These are phyloP conservation scores for Mizuhopecten yessoensis DNA, from an alignment of 1,140 invertebrate species.

Conservation along the genomic window DNA sequence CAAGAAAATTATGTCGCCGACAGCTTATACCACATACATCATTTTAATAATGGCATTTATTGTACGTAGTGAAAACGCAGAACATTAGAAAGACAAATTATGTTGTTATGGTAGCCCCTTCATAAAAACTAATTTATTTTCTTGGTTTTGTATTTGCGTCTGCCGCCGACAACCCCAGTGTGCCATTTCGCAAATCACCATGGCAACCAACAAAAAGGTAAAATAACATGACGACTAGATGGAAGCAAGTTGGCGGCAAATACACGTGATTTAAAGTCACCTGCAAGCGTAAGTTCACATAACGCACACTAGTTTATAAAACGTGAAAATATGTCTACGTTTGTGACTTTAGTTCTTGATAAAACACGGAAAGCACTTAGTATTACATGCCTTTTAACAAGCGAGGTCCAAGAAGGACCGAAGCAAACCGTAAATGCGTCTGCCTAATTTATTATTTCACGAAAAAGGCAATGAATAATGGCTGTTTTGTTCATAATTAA, in stretches of 20 bases:
- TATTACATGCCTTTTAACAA: too few relatives aligned
- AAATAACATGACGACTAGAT: neutral
- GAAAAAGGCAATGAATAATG: too few relatives aligned
- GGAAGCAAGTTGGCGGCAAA: neutral
- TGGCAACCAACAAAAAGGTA: neutral
- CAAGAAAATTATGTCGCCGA: neutral
- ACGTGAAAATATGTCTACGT: too few relatives aligned
- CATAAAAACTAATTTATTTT: conserved; percentile 11
- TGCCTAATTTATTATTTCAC: too few relatives aligned
- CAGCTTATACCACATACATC: neutral
- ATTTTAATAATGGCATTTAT: neutral
- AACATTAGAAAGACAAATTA: neutral
- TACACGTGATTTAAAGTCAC: neutral
- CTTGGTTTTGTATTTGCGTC: conserved; percentile 2
- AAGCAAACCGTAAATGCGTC: too few relatives aligned
- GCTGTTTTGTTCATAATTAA: too few relatives aligned
- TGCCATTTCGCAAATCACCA: neutral
- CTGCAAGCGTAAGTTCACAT: neutral
- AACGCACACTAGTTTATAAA: too few relatives aligned
- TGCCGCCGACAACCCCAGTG: neutral
- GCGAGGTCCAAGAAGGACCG: too few relatives aligned
- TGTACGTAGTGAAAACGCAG: neutral
- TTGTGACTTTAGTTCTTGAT: too few relatives aligned
- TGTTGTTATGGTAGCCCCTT: neutral
- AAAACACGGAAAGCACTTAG: too few relatives aligned